These are phyloP conservation scores for Poeciliopsis turneri DNA, from an alignment of 2,797 vertebrate species.

Conservation along the genomic window DNA sequence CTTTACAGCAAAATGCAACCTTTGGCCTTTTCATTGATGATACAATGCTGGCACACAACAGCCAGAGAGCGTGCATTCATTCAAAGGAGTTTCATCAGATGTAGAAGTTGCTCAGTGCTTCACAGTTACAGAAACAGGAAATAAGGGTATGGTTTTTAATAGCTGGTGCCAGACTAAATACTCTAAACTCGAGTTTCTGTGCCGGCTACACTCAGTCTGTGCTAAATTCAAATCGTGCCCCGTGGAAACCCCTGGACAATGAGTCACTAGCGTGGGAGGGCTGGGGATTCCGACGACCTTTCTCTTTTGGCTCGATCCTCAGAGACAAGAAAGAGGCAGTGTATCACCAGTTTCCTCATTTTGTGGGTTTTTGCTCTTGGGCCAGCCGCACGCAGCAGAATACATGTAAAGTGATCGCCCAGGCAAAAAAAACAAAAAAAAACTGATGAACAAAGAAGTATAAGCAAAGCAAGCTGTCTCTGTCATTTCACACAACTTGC, in stretches of 20 bases:
- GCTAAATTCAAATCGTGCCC: constrained; percentile 63
- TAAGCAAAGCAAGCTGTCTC: background rate
- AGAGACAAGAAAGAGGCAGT: constrained; percentile 53
- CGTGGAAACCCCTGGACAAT: constrained; percentile 83
- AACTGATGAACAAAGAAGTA: constrained; percentile 17
- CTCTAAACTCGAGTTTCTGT: constrained; percentile 15
- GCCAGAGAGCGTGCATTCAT: background rate
- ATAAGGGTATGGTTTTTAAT: constrained; percentile 21
- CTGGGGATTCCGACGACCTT: constrained; percentile 82
- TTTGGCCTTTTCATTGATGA: constrained; percentile 27
- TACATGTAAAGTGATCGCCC: constrained; percentile 11
- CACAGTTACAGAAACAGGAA: constrained; percentile 19
- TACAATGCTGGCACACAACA: constrained; percentile 17
- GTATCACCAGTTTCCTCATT: constrained; percentile 69
- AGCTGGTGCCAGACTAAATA: background rate
- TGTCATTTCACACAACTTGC: constrained; percentile 31
- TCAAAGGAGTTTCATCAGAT: background rate
- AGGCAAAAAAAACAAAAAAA: constrained; percentile 3
- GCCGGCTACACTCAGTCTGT: constrained; percentile 18
- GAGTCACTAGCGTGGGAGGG: constrained; percentile 78
- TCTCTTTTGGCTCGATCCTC: constrained; percentile 54
- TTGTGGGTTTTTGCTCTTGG: constrained; percentile 46
- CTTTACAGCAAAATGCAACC: constrained; percentile 38
- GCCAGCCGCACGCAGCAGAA: background rate
- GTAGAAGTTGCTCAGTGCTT: background rate